A percentile compares a stretch with the other conserved stretches of the same genome.
Evolutionary conservation across 2,888 invertebrate genomes (phyloP).

Genomic region (Nebria brevicollis): DNA sequence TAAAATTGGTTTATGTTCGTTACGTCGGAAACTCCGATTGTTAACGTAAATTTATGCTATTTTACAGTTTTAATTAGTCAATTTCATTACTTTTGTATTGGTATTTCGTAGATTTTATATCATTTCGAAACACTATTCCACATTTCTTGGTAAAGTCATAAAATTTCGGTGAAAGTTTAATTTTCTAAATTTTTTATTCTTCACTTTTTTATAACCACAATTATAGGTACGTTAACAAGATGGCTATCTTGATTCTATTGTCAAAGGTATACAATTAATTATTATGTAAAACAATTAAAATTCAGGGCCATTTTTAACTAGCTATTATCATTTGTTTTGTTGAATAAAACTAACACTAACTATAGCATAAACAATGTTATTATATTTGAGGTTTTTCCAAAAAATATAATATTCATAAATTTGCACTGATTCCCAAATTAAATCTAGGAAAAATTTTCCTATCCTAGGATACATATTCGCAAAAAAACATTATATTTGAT

Average conservation of each 20-base stretch:
- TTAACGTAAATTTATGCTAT: conserved; percentile 45
- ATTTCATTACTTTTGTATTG: conserved; percentile 30
- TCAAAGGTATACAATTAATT: conserved; percentile 1
- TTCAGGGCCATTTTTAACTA: neutral
- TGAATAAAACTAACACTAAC: no score
- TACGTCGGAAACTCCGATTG: conserved; percentile 41
- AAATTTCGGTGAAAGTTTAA: conserved; percentile 36
- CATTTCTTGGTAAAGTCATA: conserved; percentile 28
- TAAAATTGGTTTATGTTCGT: conserved; percentile 39
- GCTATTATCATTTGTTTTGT: neutral
- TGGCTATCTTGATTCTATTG: neutral
- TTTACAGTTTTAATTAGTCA: conserved; percentile 40
- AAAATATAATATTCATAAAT: neutral
- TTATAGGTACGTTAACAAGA: neutral
- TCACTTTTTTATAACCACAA: conserved; percentile 2
- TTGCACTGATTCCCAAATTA: no score
- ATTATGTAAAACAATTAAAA: neutral
- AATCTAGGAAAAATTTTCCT: no score
- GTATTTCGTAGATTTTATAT: neutral
- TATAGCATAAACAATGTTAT: neutral
- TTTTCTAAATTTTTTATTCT: conserved; percentile 26
- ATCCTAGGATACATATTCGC: no score
- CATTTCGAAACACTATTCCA: conserved; percentile 18
- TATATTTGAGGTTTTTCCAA: neutral
- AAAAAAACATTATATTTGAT: no score